Percentiles rank a stretch among this genome's conserved stretches.
These are phyloP conservation scores for Aporophyla lueneburgensis DNA, from an alignment of 2,888 invertebrate species.

Conservation along the genomic window DNA sequence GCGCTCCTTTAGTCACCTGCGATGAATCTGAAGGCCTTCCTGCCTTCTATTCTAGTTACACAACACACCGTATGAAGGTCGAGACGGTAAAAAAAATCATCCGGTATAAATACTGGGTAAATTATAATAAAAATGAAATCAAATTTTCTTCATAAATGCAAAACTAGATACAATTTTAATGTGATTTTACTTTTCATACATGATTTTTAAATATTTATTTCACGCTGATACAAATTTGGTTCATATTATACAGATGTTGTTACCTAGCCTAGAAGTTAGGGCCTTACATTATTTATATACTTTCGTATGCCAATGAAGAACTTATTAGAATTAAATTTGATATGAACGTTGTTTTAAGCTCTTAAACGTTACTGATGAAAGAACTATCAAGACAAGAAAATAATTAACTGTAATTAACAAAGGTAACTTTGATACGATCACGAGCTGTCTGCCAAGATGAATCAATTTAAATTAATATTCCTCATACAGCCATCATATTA, in stretches of 20 bases:
- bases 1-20: too few relatives aligned
- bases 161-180: not conserved
- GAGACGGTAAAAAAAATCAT: too few relatives aligned
- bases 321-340: not conserved
- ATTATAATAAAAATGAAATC: not conserved
- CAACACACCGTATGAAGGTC: too few relatives aligned
- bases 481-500: not conserved
- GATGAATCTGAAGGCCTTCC: too few relatives aligned
- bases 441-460: not conserved
- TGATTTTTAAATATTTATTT: conserved; percentile 9
- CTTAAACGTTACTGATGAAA: not conserved
- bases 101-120: not conserved
- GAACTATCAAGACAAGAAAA: conserved; percentile 1
- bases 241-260: not conserved
- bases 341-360: not conserved
- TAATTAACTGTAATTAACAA: conserved; percentile 15
- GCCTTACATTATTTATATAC: not conserved
- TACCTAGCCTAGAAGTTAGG: not conserved
- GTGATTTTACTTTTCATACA: not conserved
- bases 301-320: not conserved
- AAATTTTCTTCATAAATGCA: not conserved
- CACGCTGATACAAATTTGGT: not conserved
- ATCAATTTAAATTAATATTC: not conserved
- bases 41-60: too few relatives aligned
- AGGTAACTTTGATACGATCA: conserved; percentile 19